These are phyloP conservation scores for Tenthredo notha DNA, from an alignment of 2,888 invertebrate species.

Conservation along the genomic window DNA sequence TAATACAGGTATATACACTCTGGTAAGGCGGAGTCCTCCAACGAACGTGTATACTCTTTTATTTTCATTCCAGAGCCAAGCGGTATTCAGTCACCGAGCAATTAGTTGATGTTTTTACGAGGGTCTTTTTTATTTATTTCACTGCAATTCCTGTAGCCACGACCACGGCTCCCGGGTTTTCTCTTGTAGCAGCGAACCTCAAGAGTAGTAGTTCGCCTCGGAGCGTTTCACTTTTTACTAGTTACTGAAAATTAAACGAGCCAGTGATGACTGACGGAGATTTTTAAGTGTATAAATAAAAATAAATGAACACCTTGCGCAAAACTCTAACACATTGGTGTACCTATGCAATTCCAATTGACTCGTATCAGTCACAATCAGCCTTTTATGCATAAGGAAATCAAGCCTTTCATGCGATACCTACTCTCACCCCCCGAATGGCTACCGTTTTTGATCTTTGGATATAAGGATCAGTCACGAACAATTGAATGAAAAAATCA, in stretches of 20 bases:
- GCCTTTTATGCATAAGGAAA: neutral
- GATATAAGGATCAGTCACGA: neutral
- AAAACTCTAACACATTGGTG: neutral
- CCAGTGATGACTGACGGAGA: neutral
- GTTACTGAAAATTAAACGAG: conserved; percentile 39
- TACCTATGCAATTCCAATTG: neutral
- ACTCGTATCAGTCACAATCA: neutral
- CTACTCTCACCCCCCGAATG: neutral
- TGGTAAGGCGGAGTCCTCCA: conserved; percentile 18
- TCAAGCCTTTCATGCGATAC: neutral
- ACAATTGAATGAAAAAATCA: conserved; percentile 5
- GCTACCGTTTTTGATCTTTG: neutral
- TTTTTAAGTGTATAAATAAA: neutral
- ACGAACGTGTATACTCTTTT: conserved; percentile 15
- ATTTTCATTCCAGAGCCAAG: conserved; percentile 39
- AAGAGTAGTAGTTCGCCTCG: conserved; percentile 20
- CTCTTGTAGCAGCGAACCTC: conserved; percentile 22
- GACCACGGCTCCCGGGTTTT: neutral
- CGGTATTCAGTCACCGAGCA: conserved; percentile 50
- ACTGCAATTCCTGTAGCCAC: conserved; percentile 34
- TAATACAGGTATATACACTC: conserved; percentile 35
- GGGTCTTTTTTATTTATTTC: conserved; percentile 48
- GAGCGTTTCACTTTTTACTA: conserved; percentile 17
- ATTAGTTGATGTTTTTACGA: conserved; percentile 52
- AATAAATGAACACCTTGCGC: neutral